Percentiles rank a stretch among this genome's conserved stretches.
These are phyloP conservation scores for Marcusenius ussheri DNA, from an alignment of 2,113 vertebrate species.

Conservation along the genomic window DNA sequence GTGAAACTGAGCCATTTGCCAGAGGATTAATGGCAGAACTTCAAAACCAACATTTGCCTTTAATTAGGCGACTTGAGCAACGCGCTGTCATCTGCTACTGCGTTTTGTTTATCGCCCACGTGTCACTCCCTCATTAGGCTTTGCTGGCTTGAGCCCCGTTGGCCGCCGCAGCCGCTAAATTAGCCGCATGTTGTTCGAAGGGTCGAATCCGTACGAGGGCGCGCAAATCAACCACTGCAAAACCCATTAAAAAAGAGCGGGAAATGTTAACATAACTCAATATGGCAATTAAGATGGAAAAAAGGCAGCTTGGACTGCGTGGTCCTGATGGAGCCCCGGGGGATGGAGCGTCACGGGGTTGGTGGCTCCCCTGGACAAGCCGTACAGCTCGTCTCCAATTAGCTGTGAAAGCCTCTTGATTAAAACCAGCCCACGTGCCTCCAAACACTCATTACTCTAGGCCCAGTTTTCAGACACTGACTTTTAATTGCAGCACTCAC, in stretches of 20 bases:
- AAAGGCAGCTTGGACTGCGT: slow-evolving; percentile 51
- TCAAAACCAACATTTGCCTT: slow-evolving; percentile 22
- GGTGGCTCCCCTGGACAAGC: slow-evolving; percentile 56
- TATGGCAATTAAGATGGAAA: slow-evolving; percentile 73
- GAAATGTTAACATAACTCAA: slow-evolving; percentile 61
- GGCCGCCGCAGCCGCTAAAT: slow-evolving; percentile 17
- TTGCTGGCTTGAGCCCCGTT: slow-evolving; percentile 31
- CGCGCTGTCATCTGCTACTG: slow-evolving; percentile 21
- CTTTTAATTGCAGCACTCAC: slow-evolving; percentile 64
- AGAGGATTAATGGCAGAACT: not conserved
- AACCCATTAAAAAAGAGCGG: slow-evolving; percentile 45
- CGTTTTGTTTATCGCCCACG: slow-evolving; percentile 35
- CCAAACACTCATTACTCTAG: slow-evolving; percentile 65
- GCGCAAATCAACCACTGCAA: slow-evolving; percentile 22
- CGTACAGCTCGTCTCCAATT: slow-evolving; percentile 67
- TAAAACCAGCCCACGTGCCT: slow-evolving; percentile 57
- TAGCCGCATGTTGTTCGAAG: slow-evolving; percentile 19
- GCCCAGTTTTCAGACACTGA: slow-evolving; percentile 57
- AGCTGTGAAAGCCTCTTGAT: slow-evolving; percentile 62
- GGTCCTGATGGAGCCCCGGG: slow-evolving; percentile 54
- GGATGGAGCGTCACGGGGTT: slow-evolving; percentile 49
- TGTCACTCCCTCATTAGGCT: slow-evolving; percentile 36
- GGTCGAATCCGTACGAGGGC: not conserved
- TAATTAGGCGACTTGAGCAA: slow-evolving; percentile 26
- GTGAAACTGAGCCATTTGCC: not conserved